A percentile compares a stretch with the other conserved stretches of the same genome.
Evolutionary conservation across 2,888 invertebrate genomes (phyloP).

Genomic region (Apamea monoglypha): DNA sequence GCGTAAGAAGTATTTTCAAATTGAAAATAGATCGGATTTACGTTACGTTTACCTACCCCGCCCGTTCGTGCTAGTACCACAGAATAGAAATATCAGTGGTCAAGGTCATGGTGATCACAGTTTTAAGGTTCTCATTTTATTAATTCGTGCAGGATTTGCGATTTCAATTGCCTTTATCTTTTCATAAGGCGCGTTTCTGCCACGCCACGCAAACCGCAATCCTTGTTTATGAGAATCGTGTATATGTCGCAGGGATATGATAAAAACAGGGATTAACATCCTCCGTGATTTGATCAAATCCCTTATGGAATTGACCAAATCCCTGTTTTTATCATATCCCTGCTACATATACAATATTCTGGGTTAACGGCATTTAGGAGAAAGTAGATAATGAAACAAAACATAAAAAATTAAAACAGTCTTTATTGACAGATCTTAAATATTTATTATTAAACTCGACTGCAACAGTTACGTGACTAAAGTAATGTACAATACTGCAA

Average conservation of each 20-base stretch:
- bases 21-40: background rate
- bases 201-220: background rate
- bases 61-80: background rate
- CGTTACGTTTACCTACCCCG: background rate
- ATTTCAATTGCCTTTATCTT: background rate
- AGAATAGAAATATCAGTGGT: background rate
- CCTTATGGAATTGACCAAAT: too few species aligned
- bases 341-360: too few species aligned
- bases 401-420: slow-evolving; percentile 78
- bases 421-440: slow-evolving; percentile 86
- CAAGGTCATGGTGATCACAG: background rate
- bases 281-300: too few species aligned
- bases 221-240: background rate
- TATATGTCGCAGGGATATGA: too few species aligned
- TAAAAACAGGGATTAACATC: too few species aligned
- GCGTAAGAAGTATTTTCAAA: background rate
- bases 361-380: background rate
- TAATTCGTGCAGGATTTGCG: background rate
- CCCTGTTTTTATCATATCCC: too few species aligned
- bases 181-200: background rate
- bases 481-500: slow-evolving; percentile 78
- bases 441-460: slow-evolving; percentile 72
- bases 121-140: background rate
- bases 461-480: slow-evolving; percentile 69
- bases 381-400: slow-evolving; percentile 58